Base-by-base conservation (phyloP, 2,797 vertebrate species). In the Acanthiza pusilla region DNA sequence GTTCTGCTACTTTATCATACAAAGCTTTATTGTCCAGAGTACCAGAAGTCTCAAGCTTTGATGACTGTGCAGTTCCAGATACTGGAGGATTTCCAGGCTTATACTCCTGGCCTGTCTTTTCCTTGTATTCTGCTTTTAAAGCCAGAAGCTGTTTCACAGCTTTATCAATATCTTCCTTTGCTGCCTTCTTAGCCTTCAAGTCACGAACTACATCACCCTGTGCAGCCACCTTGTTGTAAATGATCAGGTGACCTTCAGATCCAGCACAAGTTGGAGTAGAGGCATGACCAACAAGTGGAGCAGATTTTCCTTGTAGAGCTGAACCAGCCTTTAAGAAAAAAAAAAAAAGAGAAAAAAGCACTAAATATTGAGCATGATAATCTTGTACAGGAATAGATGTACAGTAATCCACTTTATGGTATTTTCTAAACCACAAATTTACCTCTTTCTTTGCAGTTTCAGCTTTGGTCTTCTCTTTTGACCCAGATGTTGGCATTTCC, bases 401-500 rank as follows among this genome's bases (percentile, higher is more conserved):
- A 72, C 2, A 61, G 20, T 27, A 68, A 66, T 7, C 47, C 5
- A 18, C 43, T 36, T 48, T 34, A 85, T 34, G 17, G 60, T 27
- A 93, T n/a, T 72, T 47, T 16, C 16, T 30, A 58, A 79, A 90
- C 43, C 10, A 16, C 2, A 57, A 57, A 34, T 66, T 97, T 96
- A 98, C 98, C 96, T 98, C 97, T 85, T 97, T 98, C 91, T 97
- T 98, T 30, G 96, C 84, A 51, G 93, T 67, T 97, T 98, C 98
- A 92, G 92, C 97, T 97, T 99, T 99, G 93, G 97, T 97, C 97
- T 99, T 99, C 88, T 99, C 99, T 96, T 99, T 99, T 87, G 99
- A 99, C 34, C 99, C 99, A 57, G 98, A 98, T 3, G 99, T 99
- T 47, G 99, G 99, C 99, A 99, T 99, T 95, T 99, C 99, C 95